Conservation (phyloP, 2,797 vertebrate species). For the Pristis pectinata region DNA sequence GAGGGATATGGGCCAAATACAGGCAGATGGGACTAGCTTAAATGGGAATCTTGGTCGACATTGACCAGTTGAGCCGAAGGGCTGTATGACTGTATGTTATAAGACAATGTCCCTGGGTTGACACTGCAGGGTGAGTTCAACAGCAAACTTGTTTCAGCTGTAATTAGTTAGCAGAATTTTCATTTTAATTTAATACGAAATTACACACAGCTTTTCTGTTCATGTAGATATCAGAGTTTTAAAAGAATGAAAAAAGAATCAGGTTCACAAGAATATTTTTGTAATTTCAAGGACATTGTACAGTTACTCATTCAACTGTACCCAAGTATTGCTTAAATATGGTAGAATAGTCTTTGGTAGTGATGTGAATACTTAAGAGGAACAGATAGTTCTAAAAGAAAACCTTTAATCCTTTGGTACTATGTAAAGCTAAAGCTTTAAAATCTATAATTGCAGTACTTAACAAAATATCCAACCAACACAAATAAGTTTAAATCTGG, state of each 20-base stretch:
- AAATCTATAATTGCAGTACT: background rate
- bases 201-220: background rate
- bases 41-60: no score
- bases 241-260: background rate
- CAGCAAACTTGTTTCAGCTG: background rate
- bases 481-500: conserved; percentile 6
- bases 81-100: no score
- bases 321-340: background rate
- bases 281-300: background rate
- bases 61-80: no score
- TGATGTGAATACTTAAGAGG: background rate
- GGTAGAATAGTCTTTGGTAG: background rate
- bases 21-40: no score
- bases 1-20: no score
- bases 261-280: background rate
- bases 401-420: background rate
- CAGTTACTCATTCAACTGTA: background rate
- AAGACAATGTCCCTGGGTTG: background rate
- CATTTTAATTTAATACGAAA: background rate
- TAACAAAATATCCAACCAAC: background rate
- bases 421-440: background rate
- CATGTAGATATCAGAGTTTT: background rate
- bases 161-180: background rate
- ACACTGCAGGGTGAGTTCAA: background rate
- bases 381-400: background rate